These are phyloP conservation scores for Pachyrhynchus sulphureomaculatus DNA, from an alignment of 1,140 invertebrate genomes.

Conservation along the genomic window DNA sequence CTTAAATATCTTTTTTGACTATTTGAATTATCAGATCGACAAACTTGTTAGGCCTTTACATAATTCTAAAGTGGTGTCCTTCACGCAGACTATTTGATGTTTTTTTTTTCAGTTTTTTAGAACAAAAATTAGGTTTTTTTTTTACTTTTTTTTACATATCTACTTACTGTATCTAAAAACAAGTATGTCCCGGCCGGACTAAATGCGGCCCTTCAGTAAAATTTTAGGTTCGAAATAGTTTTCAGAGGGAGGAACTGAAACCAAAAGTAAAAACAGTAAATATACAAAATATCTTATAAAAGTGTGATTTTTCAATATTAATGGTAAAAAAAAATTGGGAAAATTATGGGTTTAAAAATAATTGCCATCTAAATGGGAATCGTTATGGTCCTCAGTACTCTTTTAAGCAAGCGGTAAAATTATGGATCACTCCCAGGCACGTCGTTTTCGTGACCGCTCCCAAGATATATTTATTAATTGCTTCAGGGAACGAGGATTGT, in stretches of 20 bases:
- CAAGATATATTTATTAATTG: too few species aligned
- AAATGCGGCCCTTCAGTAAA: neutral
- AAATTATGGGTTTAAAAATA: too few species aligned
- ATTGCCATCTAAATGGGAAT: too few species aligned
- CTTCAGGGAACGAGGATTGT: too few species aligned
- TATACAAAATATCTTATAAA: too few species aligned
- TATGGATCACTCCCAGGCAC: too few species aligned
- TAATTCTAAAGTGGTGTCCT: neutral
- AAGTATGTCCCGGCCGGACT: slow-evolving; percentile 20
- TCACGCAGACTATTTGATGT: neutral
- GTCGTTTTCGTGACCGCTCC: too few species aligned
- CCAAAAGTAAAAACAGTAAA: neutral
- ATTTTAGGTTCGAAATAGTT: neutral
- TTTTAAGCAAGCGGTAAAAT: too few species aligned
- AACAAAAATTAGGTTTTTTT: neutral
- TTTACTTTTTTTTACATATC: slow-evolving; percentile 9
- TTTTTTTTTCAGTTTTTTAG: too few species aligned
- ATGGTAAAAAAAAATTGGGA: too few species aligned
- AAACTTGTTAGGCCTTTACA: neutral
- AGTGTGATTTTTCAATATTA: too few species aligned
- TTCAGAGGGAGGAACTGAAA: slow-evolving; percentile 18
- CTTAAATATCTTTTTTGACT: neutral
- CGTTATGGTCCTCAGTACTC: too few species aligned
- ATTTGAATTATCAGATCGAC: neutral
- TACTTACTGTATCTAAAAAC: slow-evolving; percentile 26